These are phyloP conservation scores for Antedon mediterranea DNA, from an alignment of 53 echinoderm and acorn worm species.

Conservation along the genomic window DNA sequence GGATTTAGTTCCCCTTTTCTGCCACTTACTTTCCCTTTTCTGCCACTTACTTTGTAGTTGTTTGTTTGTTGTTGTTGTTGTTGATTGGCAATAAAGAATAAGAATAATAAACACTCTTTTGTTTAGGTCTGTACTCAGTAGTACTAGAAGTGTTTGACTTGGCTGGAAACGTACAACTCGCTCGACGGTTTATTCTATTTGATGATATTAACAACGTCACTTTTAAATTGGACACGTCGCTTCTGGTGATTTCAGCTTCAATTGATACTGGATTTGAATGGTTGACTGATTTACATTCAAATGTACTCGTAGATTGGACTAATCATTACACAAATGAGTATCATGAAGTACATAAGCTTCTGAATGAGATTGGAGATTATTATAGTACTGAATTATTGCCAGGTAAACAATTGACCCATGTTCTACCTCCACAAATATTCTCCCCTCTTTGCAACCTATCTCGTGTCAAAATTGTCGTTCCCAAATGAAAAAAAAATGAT, in stretches of 20 bases:
- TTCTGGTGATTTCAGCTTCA: conserved; percentile 8
- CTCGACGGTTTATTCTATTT: conserved; percentile 25
- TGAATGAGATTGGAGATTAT: conserved; percentile 16
- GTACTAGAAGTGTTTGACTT: conserved; percentile 9
- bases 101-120: too few species aligned
- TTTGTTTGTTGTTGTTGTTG: too few species aligned
- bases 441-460: too few species aligned
- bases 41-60: too few species aligned
- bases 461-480: too few species aligned
- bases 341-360: conserved; percentile 11
- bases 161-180: conserved; percentile 11
- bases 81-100: too few species aligned
- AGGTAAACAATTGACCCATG: too few species aligned
- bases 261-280: conserved; percentile 5
- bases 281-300: conserved; percentile 3
- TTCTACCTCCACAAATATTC: too few species aligned
- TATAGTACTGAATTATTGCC: background rate
- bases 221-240: background rate
- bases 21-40: too few species aligned
- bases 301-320: conserved; percentile 11
- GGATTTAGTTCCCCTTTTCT: too few species aligned
- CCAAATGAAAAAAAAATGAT: too few species aligned
- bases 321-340: conserved; percentile 1
- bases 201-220: conserved; percentile 8
- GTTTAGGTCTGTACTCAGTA: conserved; percentile 30